Evolutionary conservation across 2,888 invertebrate species (phyloP), one percentile per base, ranked within the genome.

Genomic region (Hypercompe scribonia): DNA sequence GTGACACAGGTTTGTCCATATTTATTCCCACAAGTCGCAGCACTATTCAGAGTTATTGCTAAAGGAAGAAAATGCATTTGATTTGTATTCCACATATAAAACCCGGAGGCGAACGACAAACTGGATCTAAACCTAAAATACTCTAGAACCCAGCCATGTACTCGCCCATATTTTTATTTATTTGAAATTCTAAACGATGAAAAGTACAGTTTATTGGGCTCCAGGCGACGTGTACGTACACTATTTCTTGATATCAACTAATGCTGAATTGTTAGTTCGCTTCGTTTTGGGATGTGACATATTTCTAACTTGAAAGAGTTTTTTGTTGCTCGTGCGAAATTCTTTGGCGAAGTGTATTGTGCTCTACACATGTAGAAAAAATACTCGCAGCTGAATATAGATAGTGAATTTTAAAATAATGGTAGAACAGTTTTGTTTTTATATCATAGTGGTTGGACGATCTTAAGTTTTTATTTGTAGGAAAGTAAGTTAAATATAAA

Each of bases 51-150:
- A 70, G 65, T 70, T 72, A 75, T 70, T 58, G 58, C 34, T 70
- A 42, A 70, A 68, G 63, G 54, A 67, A 70, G 36, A 68, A 67
- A 86, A 84, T 84, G 83, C 84, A 81, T 84, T 82, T 81, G 81
- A 87, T 87, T 86, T 86, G 85, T 84, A 86, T 86, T 78, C 82
- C 34, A 50, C 65, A 78, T 84, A 64, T n/a, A 15, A 5, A 79
- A 74, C 67, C 70, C 71, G 68, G 76, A 50, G 73, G 70, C 68
- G 75, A 68, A 68, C 78, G 61, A 77, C 78, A 77, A 77, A 77
- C 78, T 36, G 46, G 33, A 28, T 24, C 58, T 66, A 33, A 66
- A 66, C 66, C 33, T 73, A 69, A 70, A 68, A 69, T 73, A 34
- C 58, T 65, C 42, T 15, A 58, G 15, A 65, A 42, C 15, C 65